Evolutionary conservation across 2,113 vertebrate species (phyloP).

Genomic region (Salvelinus namaycush): DNA sequence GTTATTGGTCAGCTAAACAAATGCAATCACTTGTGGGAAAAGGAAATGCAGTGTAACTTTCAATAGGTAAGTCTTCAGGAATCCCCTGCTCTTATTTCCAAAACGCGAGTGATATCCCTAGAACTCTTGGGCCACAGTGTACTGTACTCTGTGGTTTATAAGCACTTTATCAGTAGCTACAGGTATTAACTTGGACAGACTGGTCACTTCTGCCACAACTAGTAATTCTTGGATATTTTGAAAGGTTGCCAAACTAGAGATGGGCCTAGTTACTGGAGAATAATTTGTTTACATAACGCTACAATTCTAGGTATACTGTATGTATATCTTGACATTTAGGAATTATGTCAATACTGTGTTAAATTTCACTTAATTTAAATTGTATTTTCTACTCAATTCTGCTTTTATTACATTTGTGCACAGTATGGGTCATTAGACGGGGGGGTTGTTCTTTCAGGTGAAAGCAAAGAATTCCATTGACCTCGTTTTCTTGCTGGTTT

Average conservation of each 20-base stretch:
- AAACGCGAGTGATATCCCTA: slow-evolving; percentile 34
- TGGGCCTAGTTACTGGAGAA: slow-evolving; percentile 41
- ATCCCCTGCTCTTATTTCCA: slow-evolving; percentile 27
- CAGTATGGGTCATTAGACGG: slow-evolving; percentile 22
- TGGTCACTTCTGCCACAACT: slow-evolving; percentile 41
- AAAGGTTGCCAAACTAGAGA: slow-evolving; percentile 57
- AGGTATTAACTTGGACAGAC: slow-evolving; percentile 67
- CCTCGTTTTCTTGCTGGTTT: slow-evolving; percentile 34
- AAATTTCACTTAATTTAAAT: slow-evolving; percentile 47
- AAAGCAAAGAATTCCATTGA: slow-evolving; percentile 17
- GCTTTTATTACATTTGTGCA: slow-evolving; percentile 30
- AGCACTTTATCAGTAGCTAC: slow-evolving; percentile 75
- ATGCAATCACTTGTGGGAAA: not conserved
- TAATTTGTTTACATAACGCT: slow-evolving; percentile 59
- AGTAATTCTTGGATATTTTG: slow-evolving; percentile 34
- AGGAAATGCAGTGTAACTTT: not conserved
- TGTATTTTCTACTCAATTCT: slow-evolving; percentile 43
- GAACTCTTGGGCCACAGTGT: slow-evolving; percentile 31
- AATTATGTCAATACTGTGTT: not conserved
- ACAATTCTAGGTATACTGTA: slow-evolving; percentile 43
- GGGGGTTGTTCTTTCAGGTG: slow-evolving; percentile 37
- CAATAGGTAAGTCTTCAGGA: not conserved
- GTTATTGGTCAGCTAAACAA: not conserved
- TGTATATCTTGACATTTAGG: slow-evolving; percentile 66
- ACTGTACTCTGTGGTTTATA: slow-evolving; percentile 61